Evolutionary conservation across 2,888 invertebrate genomes (phyloP), one percentile per base, ranked within the genome.

Genomic region (Phorcus lineatus): DNA sequence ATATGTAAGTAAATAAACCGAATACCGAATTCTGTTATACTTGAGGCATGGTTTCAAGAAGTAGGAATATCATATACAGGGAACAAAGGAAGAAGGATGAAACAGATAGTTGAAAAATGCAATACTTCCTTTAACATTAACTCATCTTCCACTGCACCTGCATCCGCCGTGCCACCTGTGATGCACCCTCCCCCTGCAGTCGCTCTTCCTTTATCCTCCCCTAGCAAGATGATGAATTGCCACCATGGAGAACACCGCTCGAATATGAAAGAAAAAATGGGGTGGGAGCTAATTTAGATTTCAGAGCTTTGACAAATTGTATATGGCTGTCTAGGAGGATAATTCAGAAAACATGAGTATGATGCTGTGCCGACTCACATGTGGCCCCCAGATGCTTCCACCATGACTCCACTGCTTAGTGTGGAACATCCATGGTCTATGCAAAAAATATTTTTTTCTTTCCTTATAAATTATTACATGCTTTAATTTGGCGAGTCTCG

Each of bases 91-190:
- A 70, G 40, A 40, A 11, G 36, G 36, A 70, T 70, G 70, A 70
- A 70, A 70, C 36, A 70, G 70, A 70, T 70, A 70, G 70, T 70
- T 70, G 70, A 40, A 70, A 70, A 70, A 70, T 70, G 40, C 70
- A 70, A 70, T 36, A 70, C 36, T 70, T 70, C 70, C 70, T 70
- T 36, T 36, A 70, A 70, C 70, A 70, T 70, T 70, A 70, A 36
- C 70, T 31, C 70, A 70, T 70, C 70, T n/a, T 40, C 2, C 31
- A 36, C 36, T 40, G 70, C 70, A 70, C 70, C 70, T 70, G 70
- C 70, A 70, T 70, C 70, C 70, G 70, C 70, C 19, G 36, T 70
- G 40, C 36, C 70, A 70, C 70, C 70, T 70, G 70, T 70, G 70
- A 36, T 24, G 36, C 40, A 19, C 70, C 70, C 19, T 40, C 31